phyloP scores from a whole-genome alignment of 2,888 invertebrate species.

The Smittia aterrima region DNA sequence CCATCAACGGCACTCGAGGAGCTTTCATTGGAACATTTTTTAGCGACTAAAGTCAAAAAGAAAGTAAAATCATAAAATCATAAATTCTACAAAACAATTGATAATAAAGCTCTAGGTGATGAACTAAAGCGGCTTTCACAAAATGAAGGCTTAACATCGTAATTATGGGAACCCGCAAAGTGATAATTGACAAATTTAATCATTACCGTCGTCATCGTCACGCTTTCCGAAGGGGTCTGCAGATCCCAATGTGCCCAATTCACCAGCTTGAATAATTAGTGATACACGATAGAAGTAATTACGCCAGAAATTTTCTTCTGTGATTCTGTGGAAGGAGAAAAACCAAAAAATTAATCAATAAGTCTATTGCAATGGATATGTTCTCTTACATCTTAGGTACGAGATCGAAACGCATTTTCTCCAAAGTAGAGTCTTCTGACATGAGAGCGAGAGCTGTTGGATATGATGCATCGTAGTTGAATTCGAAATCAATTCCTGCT shows the following conservation, averaged over 20 bases:
- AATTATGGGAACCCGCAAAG: neutral
- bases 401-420: slow-evolving; percentile 98
- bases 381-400: slow-evolving; percentile 94
- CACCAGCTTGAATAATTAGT: slow-evolving; percentile 95
- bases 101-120: neutral
- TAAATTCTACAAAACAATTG: slow-evolving; percentile 19
- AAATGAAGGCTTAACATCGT: neutral
- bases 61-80: neutral
- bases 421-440: slow-evolving; percentile 91
- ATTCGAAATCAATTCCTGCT: slow-evolving; percentile 91
- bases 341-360: neutral
- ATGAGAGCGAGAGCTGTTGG: slow-evolving; percentile 93
- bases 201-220: slow-evolving; percentile 51
- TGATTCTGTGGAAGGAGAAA: slow-evolving; percentile 64
- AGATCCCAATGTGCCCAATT: slow-evolving; percentile 57
- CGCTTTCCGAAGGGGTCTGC: slow-evolving; percentile 53
- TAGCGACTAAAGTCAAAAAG: slow-evolving; percentile 34
- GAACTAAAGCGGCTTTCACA: neutral
- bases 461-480: slow-evolving; percentile 89
- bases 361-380: neutral
- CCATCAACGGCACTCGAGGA: neutral
- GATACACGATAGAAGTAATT: slow-evolving; percentile 99
- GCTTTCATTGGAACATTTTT: neutral
- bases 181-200: neutral
- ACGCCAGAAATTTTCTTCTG: slow-evolving; percentile 98